Evolutionary conservation across 2,113 vertebrate species (phyloP).

Genomic region (Pterocles burchelli): DNA sequence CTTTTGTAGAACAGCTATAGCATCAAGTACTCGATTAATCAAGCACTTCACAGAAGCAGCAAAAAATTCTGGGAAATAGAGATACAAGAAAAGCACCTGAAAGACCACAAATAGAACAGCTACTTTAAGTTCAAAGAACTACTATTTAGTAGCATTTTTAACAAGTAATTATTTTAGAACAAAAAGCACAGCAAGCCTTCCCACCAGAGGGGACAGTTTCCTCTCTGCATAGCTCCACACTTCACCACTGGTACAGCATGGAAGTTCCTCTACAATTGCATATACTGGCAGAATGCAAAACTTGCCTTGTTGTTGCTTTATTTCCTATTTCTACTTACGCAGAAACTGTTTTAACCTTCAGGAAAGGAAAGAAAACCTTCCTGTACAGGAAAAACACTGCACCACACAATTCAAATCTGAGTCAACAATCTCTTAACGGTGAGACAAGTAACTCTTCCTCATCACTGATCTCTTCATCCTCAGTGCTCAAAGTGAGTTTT

Average conservation of each 20-base stretch:
- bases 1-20: neutral
- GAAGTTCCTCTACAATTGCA: neutral
- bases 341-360: neutral
- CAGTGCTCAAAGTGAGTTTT: neutral
- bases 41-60: conserved; percentile 5
- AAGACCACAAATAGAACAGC: neutral
- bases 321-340: neutral
- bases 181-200: neutral
- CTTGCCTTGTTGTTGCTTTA: neutral
- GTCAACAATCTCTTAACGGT: neutral
- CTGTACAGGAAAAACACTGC: neutral
- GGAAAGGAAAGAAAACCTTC: neutral
- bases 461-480: neutral
- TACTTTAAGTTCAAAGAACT: neutral
- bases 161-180: neutral
- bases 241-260: neutral
- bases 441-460: neutral
- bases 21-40: neutral
- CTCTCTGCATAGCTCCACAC: neutral
- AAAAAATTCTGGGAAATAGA: conserved; percentile 7
- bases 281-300: neutral
- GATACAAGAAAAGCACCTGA: conserved; percentile 16
- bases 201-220: neutral
- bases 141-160: neutral
- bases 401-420: neutral